Conservation (phyloP, 23 tunicate genomes). For the Phallusia fumigata region DNA sequence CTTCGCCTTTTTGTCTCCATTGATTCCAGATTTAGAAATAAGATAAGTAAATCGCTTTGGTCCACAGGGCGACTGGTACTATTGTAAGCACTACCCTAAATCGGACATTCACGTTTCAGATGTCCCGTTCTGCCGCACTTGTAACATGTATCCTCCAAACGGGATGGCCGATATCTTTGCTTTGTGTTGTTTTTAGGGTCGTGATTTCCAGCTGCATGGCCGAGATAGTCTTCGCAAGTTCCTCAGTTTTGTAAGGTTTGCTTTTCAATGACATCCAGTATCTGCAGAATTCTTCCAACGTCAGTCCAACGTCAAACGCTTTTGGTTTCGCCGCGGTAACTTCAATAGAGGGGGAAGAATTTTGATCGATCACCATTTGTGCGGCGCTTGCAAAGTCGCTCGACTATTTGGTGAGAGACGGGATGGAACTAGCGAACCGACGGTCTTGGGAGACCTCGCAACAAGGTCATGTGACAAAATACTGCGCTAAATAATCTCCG, state of each 20-base stretch:
- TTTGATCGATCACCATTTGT: background rate
- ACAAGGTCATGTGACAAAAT: no score
- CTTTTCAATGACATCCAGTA: background rate
- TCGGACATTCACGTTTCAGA: background rate
- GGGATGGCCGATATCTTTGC: background rate
- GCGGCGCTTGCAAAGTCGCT: background rate
- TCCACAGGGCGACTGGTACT: no score
- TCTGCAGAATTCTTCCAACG: background rate
- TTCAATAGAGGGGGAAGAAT: background rate
- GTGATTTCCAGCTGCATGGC: background rate
- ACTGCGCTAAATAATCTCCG: no score
- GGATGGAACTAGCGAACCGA: background rate
- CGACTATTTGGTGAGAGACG: background rate
- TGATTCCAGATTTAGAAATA: no score
- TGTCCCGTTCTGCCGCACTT: background rate
- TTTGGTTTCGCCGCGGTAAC: background rate
- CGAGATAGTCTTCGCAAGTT: background rate
- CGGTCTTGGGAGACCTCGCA: background rate
- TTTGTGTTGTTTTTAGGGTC: background rate
- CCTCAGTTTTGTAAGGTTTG: background rate
- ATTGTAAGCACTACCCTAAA: no score
- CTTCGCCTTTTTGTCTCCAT: no score
- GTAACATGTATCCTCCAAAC: background rate
- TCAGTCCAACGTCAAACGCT: background rate
- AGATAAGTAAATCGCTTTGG: no score